Conservation (phyloP, 2,113 vertebrate genomes). For the Anser cygnoides region DNA sequence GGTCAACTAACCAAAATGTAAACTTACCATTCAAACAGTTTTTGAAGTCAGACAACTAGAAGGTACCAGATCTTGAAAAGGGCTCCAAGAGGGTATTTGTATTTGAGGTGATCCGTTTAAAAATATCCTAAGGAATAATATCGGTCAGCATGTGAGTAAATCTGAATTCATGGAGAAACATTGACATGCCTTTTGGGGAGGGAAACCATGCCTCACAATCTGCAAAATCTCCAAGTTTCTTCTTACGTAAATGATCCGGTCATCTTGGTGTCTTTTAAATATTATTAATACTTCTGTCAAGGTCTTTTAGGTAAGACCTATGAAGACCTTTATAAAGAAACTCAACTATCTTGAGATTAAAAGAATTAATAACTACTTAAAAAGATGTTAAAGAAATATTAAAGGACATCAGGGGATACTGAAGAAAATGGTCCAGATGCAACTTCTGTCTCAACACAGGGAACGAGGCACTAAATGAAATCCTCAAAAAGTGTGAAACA, state of each 20-base stretch:
- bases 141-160: background rate
- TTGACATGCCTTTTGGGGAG: background rate
- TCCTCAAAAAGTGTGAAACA: background rate
- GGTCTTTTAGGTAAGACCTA: background rate
- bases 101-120: background rate
- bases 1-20: background rate
- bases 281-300: background rate
- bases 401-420: background rate
- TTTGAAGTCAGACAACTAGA: background rate
- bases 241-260: background rate
- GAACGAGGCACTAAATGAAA: background rate
- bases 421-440: background rate
- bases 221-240: background rate
- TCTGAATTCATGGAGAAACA: background rate
- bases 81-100: background rate
- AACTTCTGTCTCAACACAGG: background rate
- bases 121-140: background rate
- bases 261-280: background rate
- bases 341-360: background rate
- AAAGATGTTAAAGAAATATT: background rate
- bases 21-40: background rate
- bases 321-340: background rate
- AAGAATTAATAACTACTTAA: background rate
- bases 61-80: background rate
- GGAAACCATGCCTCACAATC: background rate